A percentile compares a stretch with the other conserved stretches of the same genome.
Conservation (phyloP, 2,113 vertebrate genomes). For the Sturnus vulgaris region DNA sequence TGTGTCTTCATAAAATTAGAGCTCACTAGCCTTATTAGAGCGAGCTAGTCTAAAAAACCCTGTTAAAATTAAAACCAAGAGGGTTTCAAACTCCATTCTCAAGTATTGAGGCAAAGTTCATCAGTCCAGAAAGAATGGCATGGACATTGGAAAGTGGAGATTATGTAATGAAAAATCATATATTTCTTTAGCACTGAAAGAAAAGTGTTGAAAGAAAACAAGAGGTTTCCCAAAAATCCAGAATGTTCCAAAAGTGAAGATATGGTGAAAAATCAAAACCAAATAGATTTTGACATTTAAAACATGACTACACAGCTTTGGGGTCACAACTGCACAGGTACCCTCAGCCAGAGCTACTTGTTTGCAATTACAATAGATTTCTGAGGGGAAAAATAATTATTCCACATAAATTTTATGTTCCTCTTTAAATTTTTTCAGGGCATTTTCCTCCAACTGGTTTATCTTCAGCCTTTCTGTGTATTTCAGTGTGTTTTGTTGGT, state of each 20-base stretch:
- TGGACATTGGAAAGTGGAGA: neutral
- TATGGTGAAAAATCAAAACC: neutral
- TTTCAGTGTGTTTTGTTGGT: neutral
- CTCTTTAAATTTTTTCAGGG: neutral
- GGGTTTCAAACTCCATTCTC: neutral
- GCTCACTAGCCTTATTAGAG: neutral
- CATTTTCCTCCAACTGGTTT: neutral
- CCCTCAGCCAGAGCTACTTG: neutral
- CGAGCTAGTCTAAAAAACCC: neutral
- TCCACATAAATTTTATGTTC: neutral
- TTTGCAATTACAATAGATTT: neutral
- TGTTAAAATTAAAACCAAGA: neutral
- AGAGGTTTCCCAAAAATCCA: neutral
- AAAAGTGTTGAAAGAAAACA: neutral
- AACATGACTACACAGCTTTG: neutral
- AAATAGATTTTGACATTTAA: neutral
- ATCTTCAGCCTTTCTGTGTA: neutral
- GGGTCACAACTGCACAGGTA: fast-evolving
- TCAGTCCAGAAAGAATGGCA: neutral
- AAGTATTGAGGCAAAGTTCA: neutral
- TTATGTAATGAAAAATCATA: neutral
- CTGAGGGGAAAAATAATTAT: neutral
- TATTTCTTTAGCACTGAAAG: neutral
- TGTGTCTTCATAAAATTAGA: neutral
- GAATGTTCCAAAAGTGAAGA: neutral